phyloP scores from a whole-genome alignment of 2,888 invertebrate species.

The Scaptodrosophila latifasciaeformis region DNA sequence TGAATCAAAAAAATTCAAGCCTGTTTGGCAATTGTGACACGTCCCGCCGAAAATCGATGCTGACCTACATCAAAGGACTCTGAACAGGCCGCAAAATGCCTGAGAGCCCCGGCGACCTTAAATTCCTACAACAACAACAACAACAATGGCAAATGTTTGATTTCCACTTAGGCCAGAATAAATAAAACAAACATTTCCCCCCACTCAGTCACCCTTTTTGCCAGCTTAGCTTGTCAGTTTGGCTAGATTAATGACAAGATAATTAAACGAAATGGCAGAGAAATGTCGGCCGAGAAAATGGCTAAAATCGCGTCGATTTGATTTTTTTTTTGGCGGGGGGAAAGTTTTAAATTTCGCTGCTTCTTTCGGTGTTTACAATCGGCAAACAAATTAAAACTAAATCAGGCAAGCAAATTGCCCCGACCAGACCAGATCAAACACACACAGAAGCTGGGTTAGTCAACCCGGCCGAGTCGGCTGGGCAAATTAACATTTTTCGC shows the following conservation, averaged over 20 bases:
- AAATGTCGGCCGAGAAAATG: not conserved
- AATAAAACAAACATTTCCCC: not conserved
- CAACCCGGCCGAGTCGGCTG: no score
- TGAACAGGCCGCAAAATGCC: constrained; percentile 3
- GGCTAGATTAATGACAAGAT: constrained; percentile 49
- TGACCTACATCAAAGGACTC: constrained; percentile 56
- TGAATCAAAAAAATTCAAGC: no score
- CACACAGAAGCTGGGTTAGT: no score
- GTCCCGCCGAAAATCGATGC: constrained; percentile 62
- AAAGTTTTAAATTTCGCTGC: constrained; percentile 25
- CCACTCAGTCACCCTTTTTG: no score
- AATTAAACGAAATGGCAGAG: constrained; percentile 42
- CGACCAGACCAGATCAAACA: constrained; percentile 20
- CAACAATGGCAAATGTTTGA: constrained; percentile 51
- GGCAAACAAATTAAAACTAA: constrained; percentile 15
- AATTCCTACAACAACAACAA: constrained; percentile 28
- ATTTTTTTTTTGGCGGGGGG: constrained; percentile 3
- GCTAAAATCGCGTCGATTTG: not conserved
- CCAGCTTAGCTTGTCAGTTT: no score
- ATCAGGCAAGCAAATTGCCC: constrained; percentile 9
- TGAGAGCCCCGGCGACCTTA: constrained; percentile 56
- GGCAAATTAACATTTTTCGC: no score
- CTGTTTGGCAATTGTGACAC: constrained; percentile 61
- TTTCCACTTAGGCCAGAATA: constrained; percentile 47
- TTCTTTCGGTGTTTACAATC: constrained; percentile 13